Conservation (phyloP, 2,888 invertebrate species). For the Drosophila birchii region DNA sequence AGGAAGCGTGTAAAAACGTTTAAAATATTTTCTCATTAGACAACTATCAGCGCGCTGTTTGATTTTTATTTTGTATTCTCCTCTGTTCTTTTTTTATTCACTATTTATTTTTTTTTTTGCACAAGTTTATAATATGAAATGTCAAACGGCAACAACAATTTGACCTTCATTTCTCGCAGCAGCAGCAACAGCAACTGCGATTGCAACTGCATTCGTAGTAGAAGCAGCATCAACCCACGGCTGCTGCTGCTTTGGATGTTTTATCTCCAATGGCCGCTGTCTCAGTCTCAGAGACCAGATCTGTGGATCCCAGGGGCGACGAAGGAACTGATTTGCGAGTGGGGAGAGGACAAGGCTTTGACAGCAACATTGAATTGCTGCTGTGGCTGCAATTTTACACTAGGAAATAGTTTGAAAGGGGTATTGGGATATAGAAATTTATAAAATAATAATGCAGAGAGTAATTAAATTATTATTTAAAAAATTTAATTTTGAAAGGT, state of each 20-base stretch:
- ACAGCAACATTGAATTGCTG: slow-evolving; percentile 72
- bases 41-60: slow-evolving; percentile 51
- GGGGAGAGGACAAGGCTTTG: slow-evolving; percentile 47
- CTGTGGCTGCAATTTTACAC: slow-evolving; percentile 24
- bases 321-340: slow-evolving; percentile 13
- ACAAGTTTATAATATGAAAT: slow-evolving; percentile 76
- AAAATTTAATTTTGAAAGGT: too few relatives aligned
- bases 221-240: slow-evolving; percentile 54
- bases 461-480: too few relatives aligned
- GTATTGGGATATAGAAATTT: too few relatives aligned
- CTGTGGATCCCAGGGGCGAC: slow-evolving; percentile 24
- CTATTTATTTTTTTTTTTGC: slow-evolving; percentile 29
- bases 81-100: slow-evolving; percentile 12
- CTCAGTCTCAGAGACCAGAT: slow-evolving; percentile 36
- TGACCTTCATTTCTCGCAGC: slow-evolving; percentile 77
- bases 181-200: slow-evolving; percentile 49
- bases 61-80: slow-evolving; percentile 25
- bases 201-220: slow-evolving; percentile 34
- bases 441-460: neutral
- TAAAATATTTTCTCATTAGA: slow-evolving; percentile 79
- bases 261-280: slow-evolving; percentile 70
- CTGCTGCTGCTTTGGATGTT: slow-evolving; percentile 51
- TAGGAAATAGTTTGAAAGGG: neutral
- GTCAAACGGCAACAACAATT: slow-evolving; percentile 66
- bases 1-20: slow-evolving; percentile 78